These are phyloP conservation scores for Oxyruncus cristatus DNA, from an alignment of 2,113 vertebrate species.

Conservation along the genomic window DNA sequence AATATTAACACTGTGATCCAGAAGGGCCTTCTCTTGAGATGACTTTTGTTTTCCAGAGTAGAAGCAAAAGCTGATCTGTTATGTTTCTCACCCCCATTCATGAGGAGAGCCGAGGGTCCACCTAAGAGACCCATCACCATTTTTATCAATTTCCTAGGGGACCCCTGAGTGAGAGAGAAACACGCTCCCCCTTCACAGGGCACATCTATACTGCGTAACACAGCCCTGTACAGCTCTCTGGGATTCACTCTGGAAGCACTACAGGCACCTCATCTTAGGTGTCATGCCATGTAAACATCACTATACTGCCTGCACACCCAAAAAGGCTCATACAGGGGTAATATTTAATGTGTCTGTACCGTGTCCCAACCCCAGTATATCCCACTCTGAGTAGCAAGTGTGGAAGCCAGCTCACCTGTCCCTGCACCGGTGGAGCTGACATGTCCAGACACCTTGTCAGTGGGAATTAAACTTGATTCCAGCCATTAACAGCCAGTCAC, in stretches of 20 bases:
- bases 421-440: background rate
- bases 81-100: background rate
- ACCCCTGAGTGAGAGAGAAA: background rate
- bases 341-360: background rate
- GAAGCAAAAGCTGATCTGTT: slow-evolving; percentile 21
- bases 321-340: background rate
- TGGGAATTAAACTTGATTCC: slow-evolving; percentile 35
- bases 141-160: background rate
- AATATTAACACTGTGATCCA: background rate
- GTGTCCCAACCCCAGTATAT: background rate
- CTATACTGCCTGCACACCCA: slow-evolving; percentile 1
- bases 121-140: background rate
- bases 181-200: background rate
- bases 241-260: background rate
- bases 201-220: background rate
- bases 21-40: background rate
- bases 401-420: slow-evolving; percentile 3
- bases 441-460: background rate
- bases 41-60: slow-evolving; percentile 10
- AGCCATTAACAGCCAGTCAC: background rate
- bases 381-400: background rate
- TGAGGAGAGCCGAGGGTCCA: background rate
- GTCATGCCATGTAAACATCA: background rate
- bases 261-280: slow-evolving; percentile 5
- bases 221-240: background rate